Base-by-base conservation (phyloP, 2,797 vertebrate species). In the Cryptoprocta ferox region DNA sequence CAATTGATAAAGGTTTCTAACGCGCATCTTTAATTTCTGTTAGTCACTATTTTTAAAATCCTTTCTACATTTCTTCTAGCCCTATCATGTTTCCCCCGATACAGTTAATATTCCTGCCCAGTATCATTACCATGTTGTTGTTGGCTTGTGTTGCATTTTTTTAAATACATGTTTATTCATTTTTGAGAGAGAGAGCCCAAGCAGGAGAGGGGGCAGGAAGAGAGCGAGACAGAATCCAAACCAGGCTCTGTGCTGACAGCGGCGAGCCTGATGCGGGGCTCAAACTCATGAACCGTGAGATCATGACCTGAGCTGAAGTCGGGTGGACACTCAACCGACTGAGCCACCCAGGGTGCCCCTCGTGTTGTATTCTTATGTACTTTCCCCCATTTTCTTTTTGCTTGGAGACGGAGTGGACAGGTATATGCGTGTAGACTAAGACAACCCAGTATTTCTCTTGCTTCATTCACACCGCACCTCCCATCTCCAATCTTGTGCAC, bases 381-480 rank as follows among this genome's bases (percentile, higher is more conserved):
- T 63, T 93, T 73, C 39, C 7, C 37, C 26, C 48, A 32, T n/a
- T 53, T 82, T 28, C 39, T 45, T 82, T 83, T 45, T 71, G 65
- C 32, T 39, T 11, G 61, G 59, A 26, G 21, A 88, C n/a, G 56
- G 81, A 39, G 59, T 7, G 9, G 61, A 6, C 45, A 0, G 26
- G 7, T 0, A 2, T 0, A 0, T 13, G 32, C 24, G 3, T 0
- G 5, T 28, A 13, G 32, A 16, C 81, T 19, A 7, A 56, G 19
- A 16, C 6, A 32, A 5, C 48, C 63, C 48, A 1, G 0, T 18
- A 0, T 45, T 79, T 73, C 24, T 56, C 65, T 42, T 24, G 1
- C 6, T 48, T 5, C 0, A 1, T 28, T 73, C 8, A 8, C 21
- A 5, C 12, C 0, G 0, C 1, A 1, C 3, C 35, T 28, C 10